phyloP scores from a whole-genome alignment of 2,113 vertebrate species.

The Oreamnos americanus region DNA sequence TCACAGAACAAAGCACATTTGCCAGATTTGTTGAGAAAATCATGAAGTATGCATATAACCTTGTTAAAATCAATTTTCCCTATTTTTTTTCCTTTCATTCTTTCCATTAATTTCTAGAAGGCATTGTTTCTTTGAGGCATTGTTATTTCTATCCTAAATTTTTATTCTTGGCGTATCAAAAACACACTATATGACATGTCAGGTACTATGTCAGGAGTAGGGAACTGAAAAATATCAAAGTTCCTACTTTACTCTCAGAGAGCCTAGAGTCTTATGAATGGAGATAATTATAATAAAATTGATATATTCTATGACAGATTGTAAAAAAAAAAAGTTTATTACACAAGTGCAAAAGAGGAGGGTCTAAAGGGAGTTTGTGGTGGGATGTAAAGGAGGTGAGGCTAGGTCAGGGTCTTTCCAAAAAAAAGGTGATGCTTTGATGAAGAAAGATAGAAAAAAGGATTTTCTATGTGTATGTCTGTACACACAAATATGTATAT shows the following conservation, averaged over 20 bases:
- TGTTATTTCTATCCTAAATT: background rate
- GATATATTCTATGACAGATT: background rate
- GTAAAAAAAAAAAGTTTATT: background rate
- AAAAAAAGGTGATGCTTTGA: background rate
- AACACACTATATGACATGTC: background rate
- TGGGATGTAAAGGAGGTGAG: background rate
- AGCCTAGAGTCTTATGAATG: background rate
- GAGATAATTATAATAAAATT: background rate
- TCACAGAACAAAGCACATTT: slow-evolving; percentile 39
- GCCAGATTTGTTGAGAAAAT: slow-evolving; percentile 12
- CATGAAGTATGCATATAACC: slow-evolving; percentile 46
- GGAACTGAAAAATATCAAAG: slow-evolving; percentile 9
- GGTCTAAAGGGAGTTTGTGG: background rate
- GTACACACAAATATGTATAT: background rate
- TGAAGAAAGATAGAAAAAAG: background rate
- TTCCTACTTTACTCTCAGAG: background rate
- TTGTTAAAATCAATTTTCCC: background rate
- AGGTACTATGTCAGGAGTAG: background rate
- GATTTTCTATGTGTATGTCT: background rate
- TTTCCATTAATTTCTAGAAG: background rate
- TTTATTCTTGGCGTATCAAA: slow-evolving; percentile 9
- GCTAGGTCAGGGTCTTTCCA: background rate
- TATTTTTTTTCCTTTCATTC: background rate
- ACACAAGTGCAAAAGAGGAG: background rate
- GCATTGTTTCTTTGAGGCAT: background rate